Conservation (phyloP, 2,888 invertebrate species). For the Tenthredo distinguenda region DNA sequence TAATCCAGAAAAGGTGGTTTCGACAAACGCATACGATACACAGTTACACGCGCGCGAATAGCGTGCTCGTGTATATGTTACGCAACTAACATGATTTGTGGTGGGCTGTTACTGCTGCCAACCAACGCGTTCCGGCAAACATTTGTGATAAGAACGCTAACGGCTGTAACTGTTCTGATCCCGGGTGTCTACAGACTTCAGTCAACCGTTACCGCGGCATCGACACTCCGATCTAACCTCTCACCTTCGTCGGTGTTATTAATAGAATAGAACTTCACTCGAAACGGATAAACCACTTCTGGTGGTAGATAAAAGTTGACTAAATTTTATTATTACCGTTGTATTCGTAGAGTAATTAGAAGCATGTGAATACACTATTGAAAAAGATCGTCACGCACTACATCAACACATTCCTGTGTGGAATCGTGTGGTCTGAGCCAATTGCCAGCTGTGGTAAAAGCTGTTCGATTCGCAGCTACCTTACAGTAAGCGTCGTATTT, state of each 20-base stretch:
- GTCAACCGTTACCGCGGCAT: not conserved
- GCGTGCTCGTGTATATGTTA: not conserved
- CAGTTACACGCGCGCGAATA: not conserved
- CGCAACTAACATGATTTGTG: not conserved
- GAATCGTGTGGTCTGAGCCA: not conserved
- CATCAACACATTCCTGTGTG: not conserved
- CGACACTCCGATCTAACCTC: not conserved
- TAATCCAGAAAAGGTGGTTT: not conserved
- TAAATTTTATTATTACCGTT: not conserved
- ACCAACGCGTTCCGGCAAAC: not conserved
- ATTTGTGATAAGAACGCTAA: slow-evolving; percentile 24
- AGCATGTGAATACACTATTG: not conserved
- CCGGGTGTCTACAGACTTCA: not conserved
- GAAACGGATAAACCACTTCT: not conserved
- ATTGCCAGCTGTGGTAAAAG: not conserved
- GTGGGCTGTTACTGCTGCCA: not conserved
- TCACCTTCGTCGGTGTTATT: not conserved
- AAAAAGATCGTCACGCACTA: not conserved
- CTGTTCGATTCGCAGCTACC: not conserved
- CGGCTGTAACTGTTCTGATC: not conserved
- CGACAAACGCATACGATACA: not conserved
- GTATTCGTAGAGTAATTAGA: not conserved
- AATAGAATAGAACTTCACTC: not conserved
- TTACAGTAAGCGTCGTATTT: not conserved
- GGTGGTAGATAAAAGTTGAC: not conserved